phyloP scores from a whole-genome alignment of 2,888 invertebrate species.

The Ptilodon capucinus region DNA sequence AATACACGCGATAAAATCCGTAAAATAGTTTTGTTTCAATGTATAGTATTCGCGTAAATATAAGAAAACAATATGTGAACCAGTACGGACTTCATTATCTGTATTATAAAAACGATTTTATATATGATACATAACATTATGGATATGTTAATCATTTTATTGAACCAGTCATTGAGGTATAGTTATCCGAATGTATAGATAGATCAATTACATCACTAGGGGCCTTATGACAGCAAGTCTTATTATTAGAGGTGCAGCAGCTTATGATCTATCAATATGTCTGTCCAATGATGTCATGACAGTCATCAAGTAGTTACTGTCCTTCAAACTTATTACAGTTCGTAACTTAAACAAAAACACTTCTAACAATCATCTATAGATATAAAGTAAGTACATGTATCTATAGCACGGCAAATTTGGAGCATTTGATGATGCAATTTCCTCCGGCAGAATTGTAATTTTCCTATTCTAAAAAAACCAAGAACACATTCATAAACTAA shows the following conservation, averaged over 20 bases:
- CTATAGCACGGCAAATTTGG: no score
- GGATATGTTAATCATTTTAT: background rate
- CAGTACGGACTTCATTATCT: no score
- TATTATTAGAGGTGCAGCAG: constrained; percentile 46
- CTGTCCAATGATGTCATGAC: constrained; percentile 58
- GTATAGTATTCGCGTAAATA: no score
- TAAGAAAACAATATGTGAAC: no score
- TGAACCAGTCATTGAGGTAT: constrained; percentile 12
- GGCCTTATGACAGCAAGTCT: constrained; percentile 42
- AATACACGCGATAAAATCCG: no score
- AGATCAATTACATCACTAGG: constrained; percentile 43
- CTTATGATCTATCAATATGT: constrained; percentile 46
- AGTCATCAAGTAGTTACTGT: constrained; percentile 25
- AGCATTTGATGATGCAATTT: no score
- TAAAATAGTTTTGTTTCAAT: no score
- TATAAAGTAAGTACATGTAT: no score
- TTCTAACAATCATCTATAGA: no score
- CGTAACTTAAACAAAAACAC: background rate
- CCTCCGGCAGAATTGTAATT: no score
- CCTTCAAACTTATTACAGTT: constrained; percentile 29
- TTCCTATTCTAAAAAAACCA: no score
- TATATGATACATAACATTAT: constrained; percentile 4
- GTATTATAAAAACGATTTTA: constrained; percentile 4
- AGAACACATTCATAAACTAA: no score
- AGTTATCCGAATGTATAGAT: constrained; percentile 22